A percentile compares a stretch with the other conserved stretches of the same genome.
Evolutionary conservation across 2,797 vertebrate species (phyloP).

Genomic region (Eurystomus glaucurus): DNA sequence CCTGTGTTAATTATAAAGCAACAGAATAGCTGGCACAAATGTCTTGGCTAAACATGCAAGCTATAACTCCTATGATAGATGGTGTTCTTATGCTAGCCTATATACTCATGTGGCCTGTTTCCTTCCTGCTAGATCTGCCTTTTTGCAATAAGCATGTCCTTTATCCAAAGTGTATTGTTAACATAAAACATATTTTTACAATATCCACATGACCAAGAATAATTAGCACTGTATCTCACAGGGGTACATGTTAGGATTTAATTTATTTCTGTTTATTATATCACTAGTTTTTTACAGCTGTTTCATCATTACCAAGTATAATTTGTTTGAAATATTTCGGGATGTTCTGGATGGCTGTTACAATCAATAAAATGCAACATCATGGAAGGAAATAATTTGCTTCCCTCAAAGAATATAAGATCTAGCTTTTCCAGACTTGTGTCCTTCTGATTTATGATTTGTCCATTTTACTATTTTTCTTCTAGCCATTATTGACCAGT

Average conservation of each 20-base stretch:
- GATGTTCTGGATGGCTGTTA: neutral
- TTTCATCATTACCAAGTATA: neutral
- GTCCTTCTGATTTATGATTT: neutral
- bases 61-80: neutral
- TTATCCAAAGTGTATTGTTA: neutral
- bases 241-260: neutral
- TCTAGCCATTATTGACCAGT: neutral
- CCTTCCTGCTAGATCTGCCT: neutral
- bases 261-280: slow-evolving; percentile 1
- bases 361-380: neutral
- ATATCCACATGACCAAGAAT: neutral
- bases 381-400: neutral
- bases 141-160: neutral
- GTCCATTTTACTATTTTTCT: neutral
- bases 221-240: neutral
- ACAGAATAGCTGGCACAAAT: neutral
- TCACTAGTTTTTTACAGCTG: neutral
- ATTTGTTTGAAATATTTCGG: neutral
- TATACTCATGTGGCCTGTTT: neutral
- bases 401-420: neutral
- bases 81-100: neutral
- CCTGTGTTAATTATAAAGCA: slow-evolving; percentile 30
- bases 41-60: neutral
- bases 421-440: neutral
- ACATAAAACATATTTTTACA: neutral